Evolutionary conservation across 2,113 vertebrate genomes (phyloP).

Genomic region (Fulmarus glacialis): DNA sequence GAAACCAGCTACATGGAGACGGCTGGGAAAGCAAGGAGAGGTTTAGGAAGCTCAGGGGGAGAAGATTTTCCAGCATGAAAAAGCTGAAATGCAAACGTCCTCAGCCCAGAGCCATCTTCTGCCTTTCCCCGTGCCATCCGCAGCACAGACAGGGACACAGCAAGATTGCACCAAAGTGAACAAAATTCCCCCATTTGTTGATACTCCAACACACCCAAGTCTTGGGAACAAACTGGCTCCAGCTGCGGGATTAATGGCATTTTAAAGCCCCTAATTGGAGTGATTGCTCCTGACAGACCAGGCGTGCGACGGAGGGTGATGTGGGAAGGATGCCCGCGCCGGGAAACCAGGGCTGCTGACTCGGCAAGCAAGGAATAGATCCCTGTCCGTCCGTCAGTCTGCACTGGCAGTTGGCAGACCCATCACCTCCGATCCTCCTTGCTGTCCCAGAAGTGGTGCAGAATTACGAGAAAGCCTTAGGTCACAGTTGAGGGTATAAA

Average conservation of each 20-base stretch:
- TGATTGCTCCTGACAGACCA: neutral
- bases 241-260: neutral
- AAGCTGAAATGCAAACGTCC: neutral
- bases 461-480: neutral
- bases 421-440: neutral
- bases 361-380: accelerated
- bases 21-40: neutral
- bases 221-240: neutral
- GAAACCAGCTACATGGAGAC: neutral
- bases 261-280: constrained; percentile 13
- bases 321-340: accelerated
- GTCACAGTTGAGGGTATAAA: neutral
- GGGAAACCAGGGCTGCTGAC: neutral
- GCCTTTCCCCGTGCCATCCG: accelerated
- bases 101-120: neutral
- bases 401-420: neutral
- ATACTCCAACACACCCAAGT: accelerated
- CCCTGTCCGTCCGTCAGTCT: accelerated
- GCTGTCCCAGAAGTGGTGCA: neutral
- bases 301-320: neutral
- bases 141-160: neutral
- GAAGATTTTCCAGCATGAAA: neutral
- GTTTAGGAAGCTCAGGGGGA: neutral
- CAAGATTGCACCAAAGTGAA: neutral
- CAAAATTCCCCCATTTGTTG: neutral